phyloP scores from a whole-genome alignment of 1,140 invertebrate species.

The Holotrichia oblita region DNA sequence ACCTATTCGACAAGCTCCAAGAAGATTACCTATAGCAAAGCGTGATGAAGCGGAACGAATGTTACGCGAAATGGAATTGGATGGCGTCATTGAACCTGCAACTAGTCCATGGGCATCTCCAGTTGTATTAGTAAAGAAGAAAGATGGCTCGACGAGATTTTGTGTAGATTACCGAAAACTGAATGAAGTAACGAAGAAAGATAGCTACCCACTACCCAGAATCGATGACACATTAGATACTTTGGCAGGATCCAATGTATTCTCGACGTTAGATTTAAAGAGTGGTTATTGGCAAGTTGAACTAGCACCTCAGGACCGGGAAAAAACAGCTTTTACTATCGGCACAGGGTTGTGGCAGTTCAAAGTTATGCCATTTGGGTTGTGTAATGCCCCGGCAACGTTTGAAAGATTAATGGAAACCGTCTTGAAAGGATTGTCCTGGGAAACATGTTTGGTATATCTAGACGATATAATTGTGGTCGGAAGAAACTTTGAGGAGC shows the following conservation, averaged over 20 bases:
- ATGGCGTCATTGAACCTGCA: constrained; percentile 46
- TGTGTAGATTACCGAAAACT: constrained; percentile 59
- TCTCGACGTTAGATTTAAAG: constrained; percentile 51
- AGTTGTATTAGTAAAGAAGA: constrained; percentile 27
- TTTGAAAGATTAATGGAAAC: constrained; percentile 6
- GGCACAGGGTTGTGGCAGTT: too few relatives aligned
- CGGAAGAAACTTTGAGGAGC: too few relatives aligned
- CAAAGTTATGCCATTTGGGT: neutral
- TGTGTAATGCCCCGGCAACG: neutral
- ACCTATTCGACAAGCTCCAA: constrained; percentile 43
- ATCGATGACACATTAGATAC: constrained; percentile 60
- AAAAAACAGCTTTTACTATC: too few relatives aligned
- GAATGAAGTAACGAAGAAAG: constrained; percentile 59
- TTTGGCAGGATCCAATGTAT: constrained; percentile 46
- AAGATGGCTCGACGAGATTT: constrained; percentile 4
- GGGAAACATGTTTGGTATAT: neutral
- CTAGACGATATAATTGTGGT: neutral
- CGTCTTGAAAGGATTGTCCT: neutral
- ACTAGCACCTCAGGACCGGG: too few relatives aligned
- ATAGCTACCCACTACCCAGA: constrained; percentile 62
- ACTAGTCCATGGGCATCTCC: constrained; percentile 46
- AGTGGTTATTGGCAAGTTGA: constrained; percentile 38
- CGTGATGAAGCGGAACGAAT: constrained; percentile 42
- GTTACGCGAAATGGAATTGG: constrained; percentile 43
- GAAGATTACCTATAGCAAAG: constrained; percentile 44